Conservation (phyloP, 2,888 invertebrate genomes). For the Julus scanicus region DNA sequence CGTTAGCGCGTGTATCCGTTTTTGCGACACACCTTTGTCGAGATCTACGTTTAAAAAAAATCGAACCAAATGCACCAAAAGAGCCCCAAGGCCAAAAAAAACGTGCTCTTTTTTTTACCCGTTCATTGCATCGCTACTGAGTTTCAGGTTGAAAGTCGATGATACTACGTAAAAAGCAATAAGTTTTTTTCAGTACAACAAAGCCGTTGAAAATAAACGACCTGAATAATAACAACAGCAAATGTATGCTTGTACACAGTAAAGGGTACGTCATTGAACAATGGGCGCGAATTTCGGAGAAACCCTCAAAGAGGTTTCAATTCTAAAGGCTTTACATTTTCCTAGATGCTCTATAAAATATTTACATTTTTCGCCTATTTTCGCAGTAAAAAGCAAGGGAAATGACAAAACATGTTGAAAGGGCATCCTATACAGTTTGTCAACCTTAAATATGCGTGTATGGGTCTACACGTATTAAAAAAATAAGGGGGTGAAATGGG, state of each 20-base stretch:
- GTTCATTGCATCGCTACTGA: neutral
- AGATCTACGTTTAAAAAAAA: neutral
- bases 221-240: neutral
- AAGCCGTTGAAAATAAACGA: constrained; percentile 27
- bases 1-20: neutral
- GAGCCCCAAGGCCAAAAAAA: neutral
- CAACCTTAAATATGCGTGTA: neutral
- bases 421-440: neutral
- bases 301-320: neutral
- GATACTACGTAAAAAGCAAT: neutral
- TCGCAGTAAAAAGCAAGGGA: neutral
- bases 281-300: neutral
- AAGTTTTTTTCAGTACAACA: neutral
- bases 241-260: neutral
- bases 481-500: constrained; percentile 4
- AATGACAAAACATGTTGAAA: neutral
- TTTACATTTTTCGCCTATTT: neutral
- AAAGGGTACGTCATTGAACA: neutral
- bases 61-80: neutral
- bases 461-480: neutral
- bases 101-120: neutral
- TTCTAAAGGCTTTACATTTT: neutral
- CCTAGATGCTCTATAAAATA: neutral
- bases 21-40: neutral
- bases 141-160: neutral